phyloP scores from a whole-genome alignment of 1,140 invertebrate genomes.

The Linepithema humile region DNA sequence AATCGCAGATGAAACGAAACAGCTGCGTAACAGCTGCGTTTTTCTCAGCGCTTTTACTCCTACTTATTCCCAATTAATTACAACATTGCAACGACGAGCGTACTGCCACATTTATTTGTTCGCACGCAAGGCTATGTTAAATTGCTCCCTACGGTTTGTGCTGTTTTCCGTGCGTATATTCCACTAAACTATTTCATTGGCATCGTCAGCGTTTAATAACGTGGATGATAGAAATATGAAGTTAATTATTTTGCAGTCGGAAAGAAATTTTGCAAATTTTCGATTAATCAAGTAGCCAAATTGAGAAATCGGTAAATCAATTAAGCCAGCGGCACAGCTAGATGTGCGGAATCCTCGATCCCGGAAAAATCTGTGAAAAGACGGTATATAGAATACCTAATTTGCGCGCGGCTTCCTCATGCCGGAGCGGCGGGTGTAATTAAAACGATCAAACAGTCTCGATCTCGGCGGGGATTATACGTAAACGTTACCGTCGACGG shows the following conservation, averaged over 20 bases:
- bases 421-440: slow-evolving; percentile 50
- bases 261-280: not conserved
- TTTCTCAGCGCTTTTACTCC: slow-evolving; percentile 30
- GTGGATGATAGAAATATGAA: not conserved
- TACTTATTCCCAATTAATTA: slow-evolving; percentile 43
- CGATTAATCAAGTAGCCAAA: slow-evolving; percentile 31
- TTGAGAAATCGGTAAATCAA: slow-evolving; percentile 34
- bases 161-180: not conserved
- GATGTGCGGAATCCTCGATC: too few relatives aligned
- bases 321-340: not conserved
- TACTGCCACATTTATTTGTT: not conserved
- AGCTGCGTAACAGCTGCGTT: slow-evolving; percentile 52
- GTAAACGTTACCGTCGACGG: not conserved
- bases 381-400: slow-evolving; percentile 7
- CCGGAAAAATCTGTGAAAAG: slow-evolving; percentile 1
- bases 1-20: slow-evolving; percentile 43
- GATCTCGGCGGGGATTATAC: slow-evolving; percentile 9
- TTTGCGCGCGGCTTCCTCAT: slow-evolving; percentile 39
- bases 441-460: slow-evolving; percentile 58
- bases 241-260: not conserved
- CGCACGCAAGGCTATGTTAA: not conserved
- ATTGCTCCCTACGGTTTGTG: not conserved
- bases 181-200: too few relatives aligned
- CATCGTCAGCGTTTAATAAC: not conserved
- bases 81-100: slow-evolving; percentile 19